Conservation (phyloP, 2,797 vertebrate species). For the Peromyscus eremicus region DNA sequence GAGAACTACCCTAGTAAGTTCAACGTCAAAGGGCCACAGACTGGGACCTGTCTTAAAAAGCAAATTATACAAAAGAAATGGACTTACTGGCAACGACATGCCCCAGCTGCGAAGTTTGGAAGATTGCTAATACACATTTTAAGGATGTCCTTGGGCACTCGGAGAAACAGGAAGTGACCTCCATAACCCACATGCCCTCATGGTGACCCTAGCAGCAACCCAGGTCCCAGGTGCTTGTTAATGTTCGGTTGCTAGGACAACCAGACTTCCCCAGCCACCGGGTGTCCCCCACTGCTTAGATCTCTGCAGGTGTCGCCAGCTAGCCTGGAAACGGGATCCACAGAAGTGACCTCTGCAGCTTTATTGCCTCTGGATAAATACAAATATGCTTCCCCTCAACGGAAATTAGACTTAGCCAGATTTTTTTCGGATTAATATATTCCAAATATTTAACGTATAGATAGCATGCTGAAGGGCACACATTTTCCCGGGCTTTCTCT, state of each 20-base stretch:
- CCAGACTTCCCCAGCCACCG: conserved; percentile 68
- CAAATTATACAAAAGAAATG: neutral
- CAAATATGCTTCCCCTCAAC: conserved; percentile 81
- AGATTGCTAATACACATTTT: neutral
- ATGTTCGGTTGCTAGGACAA: conserved; percentile 24
- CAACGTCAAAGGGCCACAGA: neutral
- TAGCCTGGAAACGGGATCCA: conserved; percentile 50
- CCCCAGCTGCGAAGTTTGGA: neutral
- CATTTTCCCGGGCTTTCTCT: conserved; percentile 66
- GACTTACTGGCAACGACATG: neutral
- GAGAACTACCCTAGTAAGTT: neutral
- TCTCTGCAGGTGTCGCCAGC: conserved; percentile 76
- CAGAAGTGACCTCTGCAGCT: conserved; percentile 67
- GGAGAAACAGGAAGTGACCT: conserved; percentile 79
- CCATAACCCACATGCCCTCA: conserved; percentile 55
- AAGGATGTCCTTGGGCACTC: conserved; percentile 51
- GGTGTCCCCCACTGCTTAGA: conserved; percentile 74
- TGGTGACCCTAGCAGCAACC: neutral
- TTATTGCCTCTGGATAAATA: conserved; percentile 77
- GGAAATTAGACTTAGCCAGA: conserved; percentile 82
- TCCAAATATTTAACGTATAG: conserved; percentile 78
- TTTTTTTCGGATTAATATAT: conserved; percentile 73
- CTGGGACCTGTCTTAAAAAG: neutral
- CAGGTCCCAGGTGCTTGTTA: conserved; percentile 49
- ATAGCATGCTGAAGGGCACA: conserved; percentile 70